Base-by-base conservation (phyloP, 1,140 invertebrate genomes). In the Drosophila micromelanica region DNA sequence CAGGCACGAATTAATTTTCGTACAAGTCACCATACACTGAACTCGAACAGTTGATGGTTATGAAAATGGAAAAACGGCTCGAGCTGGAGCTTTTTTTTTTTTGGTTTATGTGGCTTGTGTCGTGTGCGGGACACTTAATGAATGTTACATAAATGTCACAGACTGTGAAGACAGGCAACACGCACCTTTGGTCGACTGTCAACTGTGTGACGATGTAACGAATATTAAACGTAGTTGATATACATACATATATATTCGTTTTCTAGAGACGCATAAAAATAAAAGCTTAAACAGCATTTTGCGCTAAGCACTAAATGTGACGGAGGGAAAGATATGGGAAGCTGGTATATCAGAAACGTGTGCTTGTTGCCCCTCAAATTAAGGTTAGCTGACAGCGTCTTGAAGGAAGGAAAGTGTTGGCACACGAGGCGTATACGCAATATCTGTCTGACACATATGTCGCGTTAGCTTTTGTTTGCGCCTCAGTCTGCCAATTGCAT, bases 141-240 rank as follows among this genome's bases (percentile, higher is more conserved):
- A 78, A 78, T 87, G 82, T 75, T 81, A 67, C 82, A 86, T 70
- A 78, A 73, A 73, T 78, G 78, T 73, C 78, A 81, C 62, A 69
- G 73, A 69, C 46, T 67, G 52, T 61, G 40, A 51, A 51, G 56
- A 23, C 42, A 59, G 55, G 15, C 57, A 49, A 55, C 67, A 78
- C 78, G 71, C 82, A 85, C 64, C 73, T 62, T 56, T 37, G 17
- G 54, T 38, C 35, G 37, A 30, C 37, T 51, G 20, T 42, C 55
- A 63, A 20, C 45, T 64, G 43, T 43, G 60, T 40, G 27, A 27
- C 40, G 48, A 48, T 40, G 12, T 17, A 23, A 65, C 70, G 48
- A 72, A 68, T 75, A 85, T 75, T 78, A 78, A 75, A 56, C 75
- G 27, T n/a, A 68, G 5, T 61, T 54, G 61, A 59, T 49, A 57